Percentiles rank a stretch among this genome's conserved stretches.
Evolutionary conservation across 37 sponge, comb jelly and placozoan species (phyloP).

Genomic region (Aplysina aerophoba): DNA sequence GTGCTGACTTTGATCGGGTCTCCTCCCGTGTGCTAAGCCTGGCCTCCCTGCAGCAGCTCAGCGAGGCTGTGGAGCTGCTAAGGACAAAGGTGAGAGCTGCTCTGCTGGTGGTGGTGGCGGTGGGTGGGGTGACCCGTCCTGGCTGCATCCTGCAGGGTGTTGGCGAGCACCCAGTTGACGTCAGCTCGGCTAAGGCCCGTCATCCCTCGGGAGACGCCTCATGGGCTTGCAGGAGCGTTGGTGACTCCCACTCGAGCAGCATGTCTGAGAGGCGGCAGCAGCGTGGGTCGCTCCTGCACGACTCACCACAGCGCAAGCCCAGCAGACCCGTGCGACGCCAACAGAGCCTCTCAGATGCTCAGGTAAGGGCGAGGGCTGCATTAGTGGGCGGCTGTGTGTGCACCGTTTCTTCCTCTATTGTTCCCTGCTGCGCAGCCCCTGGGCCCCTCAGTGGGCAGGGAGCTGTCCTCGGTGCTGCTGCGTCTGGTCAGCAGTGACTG

Average conservation of each 20-base stretch:
- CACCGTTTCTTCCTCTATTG: background rate
- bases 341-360: slow-evolving; percentile 8
- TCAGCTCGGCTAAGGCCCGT: slow-evolving; percentile 28
- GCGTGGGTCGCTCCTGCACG: background rate
- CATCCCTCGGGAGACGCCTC: background rate
- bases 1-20: slow-evolving; percentile 60
- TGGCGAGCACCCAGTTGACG: slow-evolving; percentile 71
- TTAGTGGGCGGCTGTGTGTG: background rate
- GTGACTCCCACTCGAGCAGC: background rate
- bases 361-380: background rate
- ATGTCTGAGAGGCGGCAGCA: background rate
- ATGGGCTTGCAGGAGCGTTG: background rate
- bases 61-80: slow-evolving; percentile 58
- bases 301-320: slow-evolving; percentile 8
- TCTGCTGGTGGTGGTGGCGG: background rate
- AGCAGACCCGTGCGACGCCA: background rate
- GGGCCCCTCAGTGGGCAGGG: background rate
- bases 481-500: slow-evolving; percentile 64
- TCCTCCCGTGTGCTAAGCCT: slow-evolving; percentile 35
- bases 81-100: slow-evolving; percentile 65
- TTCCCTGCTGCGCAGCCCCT: background rate
- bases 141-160: slow-evolving; percentile 56
- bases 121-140: too few relatives aligned
- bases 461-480: slow-evolving; percentile 35
- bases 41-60: slow-evolving; percentile 25